Evolutionary conservation across 2,888 invertebrate genomes (phyloP), one percentile per base, ranked within the genome.

Genomic region (Diploptera punctata): DNA sequence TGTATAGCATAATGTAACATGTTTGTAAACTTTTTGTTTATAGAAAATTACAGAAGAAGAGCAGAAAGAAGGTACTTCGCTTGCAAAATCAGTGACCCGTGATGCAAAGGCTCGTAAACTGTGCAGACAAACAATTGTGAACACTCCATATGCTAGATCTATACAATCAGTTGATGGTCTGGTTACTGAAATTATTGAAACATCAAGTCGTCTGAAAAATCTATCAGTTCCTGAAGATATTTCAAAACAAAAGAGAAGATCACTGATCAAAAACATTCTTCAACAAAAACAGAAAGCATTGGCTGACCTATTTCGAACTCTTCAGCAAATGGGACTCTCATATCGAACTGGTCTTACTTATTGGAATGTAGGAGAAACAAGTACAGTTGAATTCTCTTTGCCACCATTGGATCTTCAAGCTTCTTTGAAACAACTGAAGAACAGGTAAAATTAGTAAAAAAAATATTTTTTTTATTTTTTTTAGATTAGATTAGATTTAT

Each of bases 251-350:
- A 93, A 93, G 78, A 94, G 94, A 81, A 91, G 90, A 75, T 89
- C 93, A 0, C 90, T 91, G 81, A 92, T 92, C 0, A 94, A 94
- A 80, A 90, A 90, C 80, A 91, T 95, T 67, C 86, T 95, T 3
- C 92, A 93, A 78, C 93, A 93, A 79, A 97, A 97, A 81, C 90
- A 93, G 33, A 91, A 94, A 83, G 91, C 93, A 0, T 83, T 98
- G 0, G 89, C 94, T 0, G 95, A 97, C 82, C 85, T 98, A 57
- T 98, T 97, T 81, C 94, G 93, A 81, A 86, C 87, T 26, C 83
- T 99, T 0, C 82, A 88, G 0, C 88, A 87, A 73, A 86, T 93
- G 76, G 95, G 97, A 0, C 81, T 97, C 1, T 95, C 93, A 54
- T 95, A 93, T 80, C 89, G 93, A 74, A 89, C 90, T 0, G 98